Evolutionary conservation across 2,888 invertebrate genomes (phyloP).

Genomic region (Sarcophaga carnaria): DNA sequence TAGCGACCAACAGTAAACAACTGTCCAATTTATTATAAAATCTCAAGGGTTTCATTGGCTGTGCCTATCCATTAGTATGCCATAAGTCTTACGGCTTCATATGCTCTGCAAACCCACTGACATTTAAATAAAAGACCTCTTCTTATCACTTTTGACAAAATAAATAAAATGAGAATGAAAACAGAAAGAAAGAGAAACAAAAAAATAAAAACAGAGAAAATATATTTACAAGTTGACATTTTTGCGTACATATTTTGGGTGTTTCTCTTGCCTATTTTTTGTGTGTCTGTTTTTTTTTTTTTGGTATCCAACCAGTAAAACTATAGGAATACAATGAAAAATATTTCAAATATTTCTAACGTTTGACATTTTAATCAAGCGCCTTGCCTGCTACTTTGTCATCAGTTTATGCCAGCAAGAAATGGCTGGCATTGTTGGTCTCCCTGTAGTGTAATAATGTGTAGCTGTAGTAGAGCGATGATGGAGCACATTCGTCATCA

Average conservation of each 20-base stretch:
- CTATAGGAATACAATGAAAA: background rate
- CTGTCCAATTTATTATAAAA: background rate
- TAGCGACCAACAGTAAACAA: background rate
- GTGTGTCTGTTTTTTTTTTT: too few relatives aligned
- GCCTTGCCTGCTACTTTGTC: slow-evolving; percentile 30
- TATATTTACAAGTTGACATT: slow-evolving; percentile 32
- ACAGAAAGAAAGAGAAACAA: background rate
- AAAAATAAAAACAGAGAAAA: too few relatives aligned
- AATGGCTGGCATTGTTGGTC: background rate
- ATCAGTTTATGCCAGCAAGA: background rate
- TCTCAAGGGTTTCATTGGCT: slow-evolving; percentile 1
- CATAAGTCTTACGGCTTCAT: background rate
- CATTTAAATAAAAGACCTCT: slow-evolving; percentile 47
- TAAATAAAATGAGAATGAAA: background rate
- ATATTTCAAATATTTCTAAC: slow-evolving; percentile 61
- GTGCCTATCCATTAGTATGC: background rate
- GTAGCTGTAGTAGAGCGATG: slow-evolving; percentile 7
- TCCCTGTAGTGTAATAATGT: slow-evolving; percentile 35
- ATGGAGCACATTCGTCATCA: slow-evolving; percentile 42
- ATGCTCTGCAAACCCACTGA: slow-evolving; percentile 57
- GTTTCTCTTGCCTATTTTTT: background rate
- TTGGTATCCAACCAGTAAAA: too few relatives aligned
- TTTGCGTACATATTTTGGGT: slow-evolving; percentile 18
- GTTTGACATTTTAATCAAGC: slow-evolving; percentile 67
- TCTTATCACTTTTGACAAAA: background rate